Base-by-base conservation (phyloP, 2,797 vertebrate species). In the Semotilus atromaculatus region DNA sequence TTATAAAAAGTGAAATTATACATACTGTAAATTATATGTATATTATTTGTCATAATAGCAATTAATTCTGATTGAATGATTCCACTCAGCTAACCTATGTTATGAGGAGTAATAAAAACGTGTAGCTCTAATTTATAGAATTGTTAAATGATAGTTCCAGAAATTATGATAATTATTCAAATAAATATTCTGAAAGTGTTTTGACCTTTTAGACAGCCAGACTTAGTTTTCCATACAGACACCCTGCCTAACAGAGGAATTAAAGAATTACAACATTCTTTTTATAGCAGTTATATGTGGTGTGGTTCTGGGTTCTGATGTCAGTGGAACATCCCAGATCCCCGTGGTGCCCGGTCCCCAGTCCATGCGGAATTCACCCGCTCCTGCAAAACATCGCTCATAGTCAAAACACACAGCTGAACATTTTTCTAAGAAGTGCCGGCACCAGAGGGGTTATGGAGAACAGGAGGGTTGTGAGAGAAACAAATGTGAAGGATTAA, bases 191-290 rank as follows among this genome's bases (percentile, higher is more conserved):
- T 53, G 18, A n/a, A 53, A 7, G 31, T 29, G 14, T 36, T 55
- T 53, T 38, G 7, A 75, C 21, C 48, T 34, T 74, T 74, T 34
- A 74, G 21, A 58, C 34, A 53, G 19, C 29, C 48, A 64, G n/a
- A 68, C 71, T 75, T 68, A 68, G 71, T 86, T 67, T 51, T 58
- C 48, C 11, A 60, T 53, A 62, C 84, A 82, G 64, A 77, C 79
- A 68, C 40, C 16, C n/a, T 68, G 70, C n/a, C 40, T 58, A 48
- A 83, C 81, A 64, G 58, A 62, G 74, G 64, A 82, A 58, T 79
- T 78, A 80, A 84, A 74, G 83, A 84, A 84, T 86, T 53, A 84
- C 23, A 66, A 67, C 21, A 58, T 80, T 87, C 81, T 85, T 87
- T 86, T 87, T 84, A 87, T 84, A 86, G 86, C 26, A 48, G 45